These are phyloP conservation scores for Picus viridis DNA, from an alignment of 2,797 vertebrate genomes.

Conservation along the genomic window DNA sequence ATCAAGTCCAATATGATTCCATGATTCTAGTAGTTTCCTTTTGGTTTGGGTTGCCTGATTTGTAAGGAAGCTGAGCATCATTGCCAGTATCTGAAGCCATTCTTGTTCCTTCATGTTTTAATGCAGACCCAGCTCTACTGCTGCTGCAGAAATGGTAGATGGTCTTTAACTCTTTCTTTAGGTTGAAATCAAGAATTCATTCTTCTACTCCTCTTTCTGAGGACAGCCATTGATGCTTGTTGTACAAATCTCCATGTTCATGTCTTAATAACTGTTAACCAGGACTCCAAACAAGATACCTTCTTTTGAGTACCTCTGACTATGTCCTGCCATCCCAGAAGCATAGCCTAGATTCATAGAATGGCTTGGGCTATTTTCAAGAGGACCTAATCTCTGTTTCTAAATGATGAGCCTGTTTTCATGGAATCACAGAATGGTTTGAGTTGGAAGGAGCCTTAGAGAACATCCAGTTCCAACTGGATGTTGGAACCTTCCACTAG, in stretches of 20 bases:
- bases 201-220: background rate
- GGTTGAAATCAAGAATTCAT: background rate
- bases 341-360: background rate
- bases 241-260: background rate
- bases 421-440: too few species aligned
- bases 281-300: background rate
- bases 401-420: background rate
- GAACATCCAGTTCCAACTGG: too few species aligned
- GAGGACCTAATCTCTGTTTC: background rate
- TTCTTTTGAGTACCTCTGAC: background rate
- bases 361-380: background rate
- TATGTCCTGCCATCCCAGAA: background rate
- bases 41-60: background rate
- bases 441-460: too few species aligned
- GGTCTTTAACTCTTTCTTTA: background rate
- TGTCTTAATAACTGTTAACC: background rate
- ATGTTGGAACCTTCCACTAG: too few species aligned
- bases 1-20: too few species aligned
- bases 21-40: background rate
- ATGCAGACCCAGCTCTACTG: background rate
- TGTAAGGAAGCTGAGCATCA: background rate
- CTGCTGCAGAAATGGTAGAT: background rate
- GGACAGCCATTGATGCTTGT: background rate
- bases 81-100: background rate
- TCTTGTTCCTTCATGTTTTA: background rate